Percentiles rank a stretch among this genome's conserved stretches.
Conservation (phyloP, 2,113 vertebrate species). For the Suncus etruscus region DNA sequence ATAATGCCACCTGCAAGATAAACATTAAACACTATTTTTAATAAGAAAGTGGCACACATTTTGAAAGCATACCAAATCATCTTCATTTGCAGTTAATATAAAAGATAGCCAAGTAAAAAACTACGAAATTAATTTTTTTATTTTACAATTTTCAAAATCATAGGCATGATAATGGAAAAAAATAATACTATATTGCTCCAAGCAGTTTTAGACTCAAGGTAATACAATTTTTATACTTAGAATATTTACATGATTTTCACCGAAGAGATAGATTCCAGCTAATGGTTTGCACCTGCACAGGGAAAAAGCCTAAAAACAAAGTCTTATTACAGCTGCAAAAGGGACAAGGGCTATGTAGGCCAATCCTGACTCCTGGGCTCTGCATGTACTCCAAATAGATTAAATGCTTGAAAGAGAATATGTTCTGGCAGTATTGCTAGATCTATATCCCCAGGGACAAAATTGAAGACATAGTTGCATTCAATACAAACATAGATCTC, state of each 20-base stretch:
- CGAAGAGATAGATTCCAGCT: constrained; percentile 35
- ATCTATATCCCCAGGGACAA: constrained; percentile 77
- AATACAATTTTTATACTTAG: neutral
- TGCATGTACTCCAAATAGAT: constrained; percentile 66
- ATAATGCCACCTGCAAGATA: too few relatives aligned
- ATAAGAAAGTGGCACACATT: neutral
- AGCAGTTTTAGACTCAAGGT: constrained; percentile 1
- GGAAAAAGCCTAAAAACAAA: constrained; percentile 55
- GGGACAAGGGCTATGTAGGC: constrained; percentile 46
- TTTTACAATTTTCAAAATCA: neutral
- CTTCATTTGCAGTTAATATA: neutral
- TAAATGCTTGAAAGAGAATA: constrained; percentile 78
- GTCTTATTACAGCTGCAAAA: constrained; percentile 36
- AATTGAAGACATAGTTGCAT: constrained; percentile 74
- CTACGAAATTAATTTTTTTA: neutral
- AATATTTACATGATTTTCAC: constrained; percentile 51
- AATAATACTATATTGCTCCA: neutral
- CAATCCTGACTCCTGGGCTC: constrained; percentile 52
- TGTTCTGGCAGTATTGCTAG: constrained; percentile 75
- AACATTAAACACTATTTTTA: neutral
- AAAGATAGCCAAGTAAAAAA: neutral
- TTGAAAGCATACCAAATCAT: neutral
- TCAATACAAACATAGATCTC: constrained; percentile 81
- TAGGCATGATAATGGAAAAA: neutral
- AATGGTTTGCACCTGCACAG: constrained; percentile 70